A percentile compares a stretch with the other conserved stretches of the same genome.
Conservation (phyloP, 2,113 vertebrate genomes). For the Sitta europaea region DNA sequence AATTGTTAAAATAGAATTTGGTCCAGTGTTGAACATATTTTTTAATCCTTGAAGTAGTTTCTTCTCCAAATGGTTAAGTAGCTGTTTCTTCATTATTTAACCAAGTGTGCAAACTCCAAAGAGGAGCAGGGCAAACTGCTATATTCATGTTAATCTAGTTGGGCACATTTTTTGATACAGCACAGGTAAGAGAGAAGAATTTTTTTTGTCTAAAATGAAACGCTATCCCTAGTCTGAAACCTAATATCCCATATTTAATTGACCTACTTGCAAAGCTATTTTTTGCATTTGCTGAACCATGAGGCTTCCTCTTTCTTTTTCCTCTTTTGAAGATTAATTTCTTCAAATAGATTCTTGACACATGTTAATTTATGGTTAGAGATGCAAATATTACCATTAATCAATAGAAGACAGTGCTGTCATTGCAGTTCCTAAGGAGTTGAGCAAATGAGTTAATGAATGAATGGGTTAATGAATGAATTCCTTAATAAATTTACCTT, state of each 20-base stretch:
- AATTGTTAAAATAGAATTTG: not conserved
- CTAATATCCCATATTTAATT: not conserved
- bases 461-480: conserved; percentile 13
- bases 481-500: conserved; percentile 19
- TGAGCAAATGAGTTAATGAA: not conserved
- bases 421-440: not conserved
- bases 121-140: not conserved
- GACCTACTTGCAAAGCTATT: not conserved
- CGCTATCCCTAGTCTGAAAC: not conserved
- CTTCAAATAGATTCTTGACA: not conserved
- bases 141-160: not conserved
- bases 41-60: not conserved
- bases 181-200: not conserved
- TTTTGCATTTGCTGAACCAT: not conserved
- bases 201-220: not conserved
- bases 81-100: not conserved
- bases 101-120: not conserved
- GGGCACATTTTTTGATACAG: not conserved
- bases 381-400: not conserved
- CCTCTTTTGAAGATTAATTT: not conserved
- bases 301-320: not conserved
- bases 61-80: not conserved
- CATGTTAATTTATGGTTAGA: not conserved
- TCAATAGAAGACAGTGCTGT: not conserved
- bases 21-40: not conserved